Conservation (phyloP, 2,797 vertebrate species). For the Tokudaia tokunoshimensis region DNA sequence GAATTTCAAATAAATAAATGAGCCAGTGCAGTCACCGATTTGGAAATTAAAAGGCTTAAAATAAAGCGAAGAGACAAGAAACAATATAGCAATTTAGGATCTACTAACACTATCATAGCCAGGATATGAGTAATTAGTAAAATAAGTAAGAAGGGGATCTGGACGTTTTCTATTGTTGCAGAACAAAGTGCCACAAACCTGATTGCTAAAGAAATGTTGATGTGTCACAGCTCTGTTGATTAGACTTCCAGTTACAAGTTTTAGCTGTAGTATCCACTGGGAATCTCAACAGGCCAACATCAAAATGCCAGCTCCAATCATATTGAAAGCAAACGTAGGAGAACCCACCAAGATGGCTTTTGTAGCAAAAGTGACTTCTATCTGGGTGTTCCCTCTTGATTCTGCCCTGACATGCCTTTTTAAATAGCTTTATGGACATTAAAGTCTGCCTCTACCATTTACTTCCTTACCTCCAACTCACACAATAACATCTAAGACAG, state of each 20-base stretch:
- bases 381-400: background rate
- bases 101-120: background rate
- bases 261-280: background rate
- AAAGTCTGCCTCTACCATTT: background rate
- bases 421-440: background rate
- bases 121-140: conserved; percentile 54
- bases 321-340: background rate
- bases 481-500: background rate
- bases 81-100: background rate
- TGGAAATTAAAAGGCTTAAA: background rate
- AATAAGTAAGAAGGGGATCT: conserved; percentile 8
- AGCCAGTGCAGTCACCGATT: background rate
- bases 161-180: background rate
- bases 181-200: conserved; percentile 13
- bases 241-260: background rate
- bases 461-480: background rate
- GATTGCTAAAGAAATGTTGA: conserved; percentile 28
- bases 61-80: conserved; percentile 18
- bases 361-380: background rate
- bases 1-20: background rate
- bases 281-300: background rate
- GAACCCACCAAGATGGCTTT: background rate
- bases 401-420: background rate
- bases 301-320: background rate
- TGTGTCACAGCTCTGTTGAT: conserved; percentile 13